Base-by-base conservation (phyloP, 2,888 invertebrate genomes). In the Drosophila anomalipes region DNA sequence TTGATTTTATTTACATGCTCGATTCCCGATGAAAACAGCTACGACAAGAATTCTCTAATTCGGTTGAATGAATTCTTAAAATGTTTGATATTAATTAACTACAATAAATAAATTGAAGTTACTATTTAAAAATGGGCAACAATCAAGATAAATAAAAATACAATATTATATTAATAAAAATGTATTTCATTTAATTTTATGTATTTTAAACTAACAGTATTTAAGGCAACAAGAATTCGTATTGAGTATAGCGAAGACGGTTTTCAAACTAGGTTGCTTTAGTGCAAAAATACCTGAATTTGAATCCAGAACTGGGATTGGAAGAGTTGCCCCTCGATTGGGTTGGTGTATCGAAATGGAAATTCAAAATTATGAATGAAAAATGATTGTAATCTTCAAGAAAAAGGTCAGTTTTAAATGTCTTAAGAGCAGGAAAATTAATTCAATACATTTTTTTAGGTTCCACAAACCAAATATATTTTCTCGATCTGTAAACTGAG, bases 221-320 rank as follows among this genome's bases (percentile, higher is more conserved):
- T 33, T 12, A 33, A 33, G 4, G 12, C 33, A 33, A 33, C 2
- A 33, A 33, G 12, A 12, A 33, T 33, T 10, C 5, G 35, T 16
- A 3, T 37, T 16, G 16, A 4, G 5, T 35, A 16, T 35, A 16
- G 35, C 14, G 6, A 35, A 35, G 35, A 37, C 2, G 16, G 37
- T 3, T 33, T 4, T 33, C 33, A 33, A 28, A 28, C 28, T 28
- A 28, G 28, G 28, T 4, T 28, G 28, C 28, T 4, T 28, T 28
- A 28, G 78, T 92, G 16, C 66, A 89, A 10, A 89, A 74, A 56
- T 89, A 87, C n/a, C 47, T 92, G 1, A 62, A 28, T 1, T 32
- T 53, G 2, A 12, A 52, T 1, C 44, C 16, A 1, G 68, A 44
- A 10, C 61, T 53, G 26, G 73, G 89, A 51, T 5, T 83, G 61